Evolutionary conservation across 2,113 vertebrate genomes (phyloP).

Genomic region (Phrynosoma platyrhinos): DNA sequence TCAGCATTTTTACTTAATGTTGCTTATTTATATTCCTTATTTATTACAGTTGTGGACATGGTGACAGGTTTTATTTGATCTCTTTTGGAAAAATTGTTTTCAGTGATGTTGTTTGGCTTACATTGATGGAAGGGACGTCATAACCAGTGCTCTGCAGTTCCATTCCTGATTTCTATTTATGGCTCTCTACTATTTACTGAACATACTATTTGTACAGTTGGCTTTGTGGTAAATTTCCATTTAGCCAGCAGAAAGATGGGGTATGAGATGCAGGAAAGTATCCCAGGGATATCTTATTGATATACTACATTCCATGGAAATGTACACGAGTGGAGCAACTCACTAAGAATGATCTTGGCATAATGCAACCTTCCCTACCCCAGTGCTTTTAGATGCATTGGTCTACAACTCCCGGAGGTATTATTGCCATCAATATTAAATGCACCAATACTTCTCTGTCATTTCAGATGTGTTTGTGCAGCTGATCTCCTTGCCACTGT

Average conservation of each 20-base stretch:
- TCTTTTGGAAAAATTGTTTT: background rate
- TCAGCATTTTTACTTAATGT: background rate
- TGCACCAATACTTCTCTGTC: too few species aligned
- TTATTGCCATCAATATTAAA: background rate
- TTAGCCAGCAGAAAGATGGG: background rate
- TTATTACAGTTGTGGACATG: too few species aligned
- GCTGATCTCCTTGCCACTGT: too few species aligned
- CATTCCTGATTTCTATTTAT: slow-evolving; percentile 10
- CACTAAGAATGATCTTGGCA: background rate
- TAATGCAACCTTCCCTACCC: background rate
- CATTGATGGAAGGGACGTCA: background rate
- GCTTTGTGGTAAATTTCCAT: slow-evolving; percentile 8
- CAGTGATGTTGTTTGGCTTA: background rate
- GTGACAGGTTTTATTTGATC: too few species aligned
- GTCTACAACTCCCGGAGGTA: background rate
- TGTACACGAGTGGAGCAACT: background rate
- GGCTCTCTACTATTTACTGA: background rate
- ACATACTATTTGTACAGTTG: slow-evolving; percentile 19
- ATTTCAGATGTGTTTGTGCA: too few species aligned
- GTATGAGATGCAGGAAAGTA: background rate
- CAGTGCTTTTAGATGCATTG: background rate
- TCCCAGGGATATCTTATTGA: slow-evolving; percentile 1
- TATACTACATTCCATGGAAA: background rate
- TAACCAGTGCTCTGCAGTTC: background rate
- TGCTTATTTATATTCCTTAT: too few species aligned